A percentile compares a stretch with the other conserved stretches of the same genome.
Evolutionary conservation across 1,140 invertebrate genomes (phyloP).

Genomic region (Saccostrea echinata): DNA sequence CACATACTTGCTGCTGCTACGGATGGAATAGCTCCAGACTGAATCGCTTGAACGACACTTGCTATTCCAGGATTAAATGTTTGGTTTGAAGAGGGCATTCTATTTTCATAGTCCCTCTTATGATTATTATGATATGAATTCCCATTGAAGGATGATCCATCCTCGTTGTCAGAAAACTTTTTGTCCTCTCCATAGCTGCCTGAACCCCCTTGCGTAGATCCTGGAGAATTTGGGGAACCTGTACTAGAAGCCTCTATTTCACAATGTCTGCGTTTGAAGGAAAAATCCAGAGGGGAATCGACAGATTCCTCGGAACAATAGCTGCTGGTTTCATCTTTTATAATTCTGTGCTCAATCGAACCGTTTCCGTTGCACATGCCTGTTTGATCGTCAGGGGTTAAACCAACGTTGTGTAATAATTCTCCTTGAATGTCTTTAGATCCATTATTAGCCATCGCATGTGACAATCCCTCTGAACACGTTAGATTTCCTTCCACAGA

Average conservation of each 20-base stretch:
- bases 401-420: slow-evolving; percentile 33
- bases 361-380: slow-evolving; percentile 49
- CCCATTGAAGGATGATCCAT: slow-evolving; percentile 38
- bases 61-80: slow-evolving; percentile 46
- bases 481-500: neutral
- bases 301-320: slow-evolving; percentile 63
- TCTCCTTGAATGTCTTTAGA: slow-evolving; percentile 15
- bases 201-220: slow-evolving; percentile 58
- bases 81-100: neutral
- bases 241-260: slow-evolving; percentile 62
- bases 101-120: slow-evolving; percentile 18
- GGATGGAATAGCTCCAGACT: slow-evolving; percentile 47
- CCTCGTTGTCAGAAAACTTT: slow-evolving; percentile 49
- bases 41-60: slow-evolving; percentile 53
- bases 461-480: neutral
- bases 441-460: slow-evolving; percentile 53
- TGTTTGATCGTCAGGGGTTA: slow-evolving; percentile 18
- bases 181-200: slow-evolving; percentile 58
- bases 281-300: slow-evolving; percentile 66
- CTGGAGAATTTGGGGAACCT: slow-evolving; percentile 60
- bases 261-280: slow-evolving; percentile 63
- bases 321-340: slow-evolving; percentile 40
- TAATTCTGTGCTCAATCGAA: slow-evolving; percentile 33
- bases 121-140: slow-evolving; percentile 42
- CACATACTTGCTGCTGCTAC: slow-evolving; percentile 49